Evolutionary conservation across 2,888 invertebrate species (phyloP), one percentile per base, ranked within the genome.

Genomic region (Omphaloscelis lunosa): DNA sequence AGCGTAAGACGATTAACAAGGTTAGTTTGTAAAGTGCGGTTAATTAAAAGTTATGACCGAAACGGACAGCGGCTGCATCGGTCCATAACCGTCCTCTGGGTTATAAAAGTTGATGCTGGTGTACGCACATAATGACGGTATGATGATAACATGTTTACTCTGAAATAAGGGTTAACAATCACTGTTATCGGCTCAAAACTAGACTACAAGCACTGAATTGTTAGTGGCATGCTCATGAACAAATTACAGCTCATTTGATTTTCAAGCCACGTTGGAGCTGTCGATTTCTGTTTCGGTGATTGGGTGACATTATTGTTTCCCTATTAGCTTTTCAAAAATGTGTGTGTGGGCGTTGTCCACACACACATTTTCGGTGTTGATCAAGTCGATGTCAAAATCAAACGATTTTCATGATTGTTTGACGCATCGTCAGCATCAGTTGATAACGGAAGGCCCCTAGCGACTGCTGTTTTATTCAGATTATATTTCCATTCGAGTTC

Each of bases 1-100:
- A 86, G 86, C 85, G 87, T 92, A 92, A 92, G 91, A 91, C 90
- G 90, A 92, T 93, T 92, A 92, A 90, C 90, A 90, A 90, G 90
- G 91, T 92, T 91, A 92, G 91, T 93, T 92, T 91, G 88, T 91
- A 91, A 93, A 93, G 90, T 92, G 93, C 81, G 93, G 93, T 94
- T 93, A 94, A 94, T 94, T 94, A 95, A 94, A 95, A 94, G 93
- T 94, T 93, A 90, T 83, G 84, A 85, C 83, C 79, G 74, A 88
- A 86, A 87, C 87, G 84, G 86, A 82, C 87, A 83, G 89, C 79
- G 86, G 83, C 86, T 89, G 91, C 90, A 91, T 80, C 83, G 80
- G 77, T 77, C 82, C 85, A 81, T 87, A 76, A 73, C 80, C 67
- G 29, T 76, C 56, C 69, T 75, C 45, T 39, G 34, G 58, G 70